Conservation (phyloP, 1,140 invertebrate species). For the Conus betulinus region DNA sequence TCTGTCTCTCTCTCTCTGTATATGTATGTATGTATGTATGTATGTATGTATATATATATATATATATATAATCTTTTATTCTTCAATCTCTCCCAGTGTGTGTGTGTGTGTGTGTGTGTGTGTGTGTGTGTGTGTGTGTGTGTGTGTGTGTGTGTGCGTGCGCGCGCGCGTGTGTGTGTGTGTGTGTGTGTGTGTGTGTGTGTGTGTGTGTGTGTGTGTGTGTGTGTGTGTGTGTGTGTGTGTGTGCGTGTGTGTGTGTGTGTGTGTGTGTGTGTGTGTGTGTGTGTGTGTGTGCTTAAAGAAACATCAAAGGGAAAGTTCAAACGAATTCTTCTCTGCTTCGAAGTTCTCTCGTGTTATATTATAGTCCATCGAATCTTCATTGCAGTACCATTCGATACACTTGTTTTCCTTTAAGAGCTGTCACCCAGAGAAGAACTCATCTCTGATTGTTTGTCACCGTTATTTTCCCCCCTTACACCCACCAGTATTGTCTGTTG, state of each 20-base stretch:
- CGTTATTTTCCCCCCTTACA: too few relatives aligned
- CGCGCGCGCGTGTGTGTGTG: slow-evolving; percentile 7
- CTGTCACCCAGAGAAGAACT: too few relatives aligned
- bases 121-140: slow-evolving; percentile 12
- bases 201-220: not conserved
- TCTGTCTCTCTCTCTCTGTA: not conserved
- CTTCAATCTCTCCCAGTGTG: not conserved
- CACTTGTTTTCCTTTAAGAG: too few relatives aligned
- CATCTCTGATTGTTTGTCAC: too few relatives aligned
- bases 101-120: slow-evolving; percentile 20
- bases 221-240: not conserved
- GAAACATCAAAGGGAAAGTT: too few relatives aligned
- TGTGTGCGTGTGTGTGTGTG: not conserved
- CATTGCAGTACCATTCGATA: too few relatives aligned
- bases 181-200: slow-evolving; percentile 18
- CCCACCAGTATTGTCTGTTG: too few relatives aligned
- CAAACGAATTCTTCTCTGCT: too few relatives aligned
- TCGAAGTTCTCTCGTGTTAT: too few relatives aligned
- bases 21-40: too few relatives aligned
- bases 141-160: slow-evolving; percentile 3
- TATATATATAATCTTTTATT: not conserved
- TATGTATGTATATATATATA: too few relatives aligned
- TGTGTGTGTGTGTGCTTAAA: not conserved
- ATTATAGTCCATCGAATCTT: too few relatives aligned
- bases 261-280: not conserved